Base-by-base conservation (phyloP, 2,888 invertebrate species). In the Leptinotarsa haldemani region DNA sequence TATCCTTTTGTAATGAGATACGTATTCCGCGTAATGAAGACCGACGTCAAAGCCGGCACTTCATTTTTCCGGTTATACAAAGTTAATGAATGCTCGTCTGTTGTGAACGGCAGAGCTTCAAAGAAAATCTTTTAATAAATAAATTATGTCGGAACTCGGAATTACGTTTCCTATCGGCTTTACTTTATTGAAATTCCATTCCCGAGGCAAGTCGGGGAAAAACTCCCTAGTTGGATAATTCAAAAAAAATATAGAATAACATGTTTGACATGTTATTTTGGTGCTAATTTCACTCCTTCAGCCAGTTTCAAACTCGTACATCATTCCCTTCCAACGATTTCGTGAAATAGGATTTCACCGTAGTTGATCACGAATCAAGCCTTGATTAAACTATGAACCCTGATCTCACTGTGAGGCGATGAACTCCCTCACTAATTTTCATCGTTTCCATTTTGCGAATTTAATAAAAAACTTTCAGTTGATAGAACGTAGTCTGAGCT, bases 391-490 rank as follows among this genome's bases (percentile, higher is more conserved):
- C n/a, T 20, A 56, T 20, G 20, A 56, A 56, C 56, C n/a, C 56
- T 22, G 22, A 56, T 56, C 20, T 56, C 22, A 56, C n/a, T 56
- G 12, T 18, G 13, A 20, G 22, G 18, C 56, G 56, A 56, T 20
- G 56, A 56, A 56, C 56, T 56, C 0, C 18, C 4, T 3, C 56
- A 20, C 56, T 56, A 56, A 56, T 56, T 56, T 56, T 56, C 56
- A 56, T 66, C 5, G 16, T 3, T 65, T 15, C 25, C 52, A 16
- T 66, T 52, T 66, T 25, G 52, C 22, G 52, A 22, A 52, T 50
- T 66, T 66, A 50, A 66, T 50, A 50, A 56, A 50, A 66, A 66
- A 66, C 66, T 66, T 66, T 53, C 66, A 66, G 50, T 66, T 30
- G 25, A 66, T 66, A 66, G 66, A 52, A 66, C 66, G 66, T 25